Conservation (phyloP, 2,797 vertebrate species). For the Lemur catta region DNA sequence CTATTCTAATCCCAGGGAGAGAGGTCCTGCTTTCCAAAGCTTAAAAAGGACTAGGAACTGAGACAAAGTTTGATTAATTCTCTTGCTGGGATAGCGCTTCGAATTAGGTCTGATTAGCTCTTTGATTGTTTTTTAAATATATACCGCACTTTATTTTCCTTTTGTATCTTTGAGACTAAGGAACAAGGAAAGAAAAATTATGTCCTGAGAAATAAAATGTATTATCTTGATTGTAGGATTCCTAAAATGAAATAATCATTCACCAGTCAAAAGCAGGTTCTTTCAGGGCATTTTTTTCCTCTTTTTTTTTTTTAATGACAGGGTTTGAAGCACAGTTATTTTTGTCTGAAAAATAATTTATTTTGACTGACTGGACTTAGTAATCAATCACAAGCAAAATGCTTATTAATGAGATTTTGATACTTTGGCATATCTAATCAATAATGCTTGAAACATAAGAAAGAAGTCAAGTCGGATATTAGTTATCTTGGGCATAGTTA, state of each 20-base stretch:
- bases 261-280: neutral
- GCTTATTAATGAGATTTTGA: conserved; percentile 77
- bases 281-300: neutral
- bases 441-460: conserved; percentile 61
- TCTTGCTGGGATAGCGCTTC: neutral
- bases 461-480: conserved; percentile 57
- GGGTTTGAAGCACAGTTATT: conserved; percentile 16
- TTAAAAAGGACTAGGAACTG: conserved; percentile 14
- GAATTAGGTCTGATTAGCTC: conserved; percentile 11
- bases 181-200: conserved; percentile 56
- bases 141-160: neutral
- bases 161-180: conserved; percentile 28
- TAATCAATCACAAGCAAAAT: conserved; percentile 71
- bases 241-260: conserved; percentile 68
- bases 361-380: conserved; percentile 68
- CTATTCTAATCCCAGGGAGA: neutral
- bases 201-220: conserved; percentile 44
- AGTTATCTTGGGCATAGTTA: conserved; percentile 50
- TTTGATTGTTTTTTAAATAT: conserved; percentile 16
- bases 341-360: conserved; percentile 22
- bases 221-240: conserved; percentile 56
- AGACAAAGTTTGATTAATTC: conserved; percentile 6
- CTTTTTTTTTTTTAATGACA: conserved; percentile 54
- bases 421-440: conserved; percentile 76
- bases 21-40: neutral